Conservation (phyloP, 1,140 invertebrate species). For the Leptoteleia sp. region DNA sequence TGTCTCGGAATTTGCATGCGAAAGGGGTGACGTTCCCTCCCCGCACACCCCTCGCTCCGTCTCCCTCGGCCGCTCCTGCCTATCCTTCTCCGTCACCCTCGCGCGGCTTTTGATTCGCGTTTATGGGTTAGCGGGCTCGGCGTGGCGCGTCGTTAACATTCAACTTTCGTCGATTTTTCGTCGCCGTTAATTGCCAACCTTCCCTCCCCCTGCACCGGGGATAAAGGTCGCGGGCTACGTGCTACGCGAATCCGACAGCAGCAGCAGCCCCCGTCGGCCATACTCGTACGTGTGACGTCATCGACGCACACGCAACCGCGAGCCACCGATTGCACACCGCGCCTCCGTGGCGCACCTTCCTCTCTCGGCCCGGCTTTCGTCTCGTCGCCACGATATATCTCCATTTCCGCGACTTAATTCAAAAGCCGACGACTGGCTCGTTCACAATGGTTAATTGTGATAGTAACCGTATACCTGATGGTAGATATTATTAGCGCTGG, state of each 20-base stretch:
- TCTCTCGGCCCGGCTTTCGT: background rate
- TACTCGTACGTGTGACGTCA: constrained; percentile 37
- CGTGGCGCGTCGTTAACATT: constrained; percentile 73
- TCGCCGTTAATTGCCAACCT: constrained; percentile 6
- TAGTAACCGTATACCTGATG: constrained; percentile 54
- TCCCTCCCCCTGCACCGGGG: no score
- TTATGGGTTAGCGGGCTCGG: constrained; percentile 75
- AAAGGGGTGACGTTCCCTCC: constrained; percentile 75
- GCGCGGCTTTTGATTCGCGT: constrained; percentile 58
- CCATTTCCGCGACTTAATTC: no score
- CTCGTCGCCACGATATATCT: no score
- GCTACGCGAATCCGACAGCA: no score
- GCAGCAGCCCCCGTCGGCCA: constrained; percentile 16
- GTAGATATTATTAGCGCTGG: constrained; percentile 52
- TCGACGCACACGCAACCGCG: constrained; percentile 32
- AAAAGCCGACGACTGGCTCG: no score
- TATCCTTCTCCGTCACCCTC: constrained; percentile 48
- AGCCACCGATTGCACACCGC: constrained; percentile 18
- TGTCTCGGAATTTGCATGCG: constrained; percentile 79
- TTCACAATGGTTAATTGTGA: constrained; percentile 47
- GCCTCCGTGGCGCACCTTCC: no score
- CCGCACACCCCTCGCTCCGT: constrained; percentile 37
- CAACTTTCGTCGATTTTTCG: constrained; percentile 69
- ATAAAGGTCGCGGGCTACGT: no score
- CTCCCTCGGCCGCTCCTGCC: no score